Base-by-base conservation (phyloP, 2,888 invertebrate genomes). In the Pseudolycoriella hygida region DNA sequence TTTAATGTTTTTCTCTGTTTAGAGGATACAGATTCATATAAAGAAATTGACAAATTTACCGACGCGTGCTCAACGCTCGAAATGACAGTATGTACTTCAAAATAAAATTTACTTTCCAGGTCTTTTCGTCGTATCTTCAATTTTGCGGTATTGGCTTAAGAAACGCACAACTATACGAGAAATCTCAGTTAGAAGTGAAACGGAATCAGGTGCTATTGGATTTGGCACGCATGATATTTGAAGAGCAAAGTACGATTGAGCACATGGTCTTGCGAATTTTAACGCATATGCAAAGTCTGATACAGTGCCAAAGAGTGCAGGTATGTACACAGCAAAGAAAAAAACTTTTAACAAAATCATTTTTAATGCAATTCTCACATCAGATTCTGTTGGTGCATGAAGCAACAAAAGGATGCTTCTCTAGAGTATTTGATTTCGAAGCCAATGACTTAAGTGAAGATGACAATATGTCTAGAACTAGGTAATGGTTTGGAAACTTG, bases 131-230 rank as follows among this genome's bases (percentile, higher is more conserved):
- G 57, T 94, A 94, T 70, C 76, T 94, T 50, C 92, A 92, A 66
- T 94, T 94, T 68, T 94, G 94, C 67, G 93, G 93, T 50, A 94
- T 94, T 54, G 93, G 93, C 3, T 72, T 94, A 45, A 77, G 89
- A 49, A 94, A 94, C 65, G 93, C 94, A n/a, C 92, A 92, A 64
- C 74, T 94, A 34, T 94, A 92, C 64, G 92, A 94, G 67, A 79
- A 88, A 63, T 92, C 92, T 50, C 90, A 92, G 65, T 68, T 92
- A 60, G 94, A 94, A 70, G 89, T 92, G 54, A 92, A 89, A 67
- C 73, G 93, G 55, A 94, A 94, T 67, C 92, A 93, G 73, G 87
- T 94, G 52, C 72, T 94, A 47, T 70, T 94, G 53, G 90, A 90
- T 66, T 70, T 94, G 60, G 93, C 93, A n/a, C 73, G 90, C 56